Base-by-base conservation (phyloP, 2,888 invertebrate species). In the Drosophila mimica region DNA sequence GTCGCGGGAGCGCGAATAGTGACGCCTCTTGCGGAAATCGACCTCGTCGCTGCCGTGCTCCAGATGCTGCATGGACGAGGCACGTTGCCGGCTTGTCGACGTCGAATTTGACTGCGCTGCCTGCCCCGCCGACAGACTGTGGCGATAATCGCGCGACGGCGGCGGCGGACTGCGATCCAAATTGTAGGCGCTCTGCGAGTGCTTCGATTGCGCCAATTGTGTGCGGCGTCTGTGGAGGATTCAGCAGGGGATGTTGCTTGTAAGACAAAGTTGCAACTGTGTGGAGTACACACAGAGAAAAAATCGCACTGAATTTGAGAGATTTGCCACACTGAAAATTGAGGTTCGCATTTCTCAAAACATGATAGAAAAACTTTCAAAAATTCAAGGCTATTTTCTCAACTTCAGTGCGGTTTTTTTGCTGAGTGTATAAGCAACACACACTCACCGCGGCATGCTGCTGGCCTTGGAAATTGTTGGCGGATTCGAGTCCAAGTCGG, bases 401-500 rank as follows among this genome's bases (percentile, higher is more conserved):
- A 40, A 40, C 4, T 2, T 2, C 9, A n/a, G n/a, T 40, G 40
- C 0, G 40, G 9, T n/a, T 40, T 40, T 40, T 9, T n/a, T 36
- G 25, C 40, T n/a, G 9, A 40, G 40, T 40, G 40, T 40, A 5
- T 5, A 9, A 15, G 4, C 15, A 46, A 15, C 46, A 46, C 8
- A 15, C 34, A 31, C 82, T 79, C 8, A 93, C 93, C 91, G 91
- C 20, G 88, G 88, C 63, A 89, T 91, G 30, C 86, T 90, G 81
- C 82, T 88, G 58, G 87, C 87, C 92, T 84, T 94, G 90, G 85
- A 93, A 76, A 94, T 88, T 75, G 95, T 95, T 20, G 94, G 94
- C 33, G 94, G 94, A 91, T 95, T 95, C 15, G 97, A 96, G 86
- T 97, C 97, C 71, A 95, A 94, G 91, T 97, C 97, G 13, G 97